A percentile compares a stretch with the other conserved stretches of the same genome.
Conservation (phyloP, 2,797 vertebrate genomes). For the Mus spretus region DNA sequence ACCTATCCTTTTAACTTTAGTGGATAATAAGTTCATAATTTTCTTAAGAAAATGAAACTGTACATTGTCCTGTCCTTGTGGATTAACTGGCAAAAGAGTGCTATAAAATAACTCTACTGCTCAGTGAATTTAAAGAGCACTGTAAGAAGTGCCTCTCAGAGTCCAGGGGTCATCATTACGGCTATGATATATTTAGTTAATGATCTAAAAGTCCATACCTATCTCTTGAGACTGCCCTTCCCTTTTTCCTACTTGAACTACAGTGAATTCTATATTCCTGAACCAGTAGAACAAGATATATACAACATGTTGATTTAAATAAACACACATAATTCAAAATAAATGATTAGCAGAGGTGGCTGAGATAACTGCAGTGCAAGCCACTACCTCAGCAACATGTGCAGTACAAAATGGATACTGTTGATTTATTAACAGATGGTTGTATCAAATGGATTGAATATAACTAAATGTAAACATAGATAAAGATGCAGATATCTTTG, state of each 20-base stretch:
- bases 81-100: slow-evolving; percentile 61
- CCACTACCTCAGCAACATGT: slow-evolving; percentile 52
- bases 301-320: slow-evolving; percentile 68
- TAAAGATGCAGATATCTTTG: slow-evolving; percentile 63
- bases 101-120: slow-evolving; percentile 65
- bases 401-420: slow-evolving; percentile 73
- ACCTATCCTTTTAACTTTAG: slow-evolving; percentile 1
- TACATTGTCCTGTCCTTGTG: background rate
- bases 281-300: slow-evolving; percentile 80
- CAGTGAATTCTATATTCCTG: slow-evolving; percentile 75
- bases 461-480: slow-evolving; percentile 23
- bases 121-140: slow-evolving; percentile 53
- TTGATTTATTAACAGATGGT: slow-evolving; percentile 63
- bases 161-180: background rate
- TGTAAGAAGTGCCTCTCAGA: slow-evolving; percentile 59
- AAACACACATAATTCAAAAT: slow-evolving; percentile 85
- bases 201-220: slow-evolving; percentile 9
- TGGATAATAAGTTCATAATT: slow-evolving; percentile 69
- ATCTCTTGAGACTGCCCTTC: slow-evolving; percentile 60
- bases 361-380: slow-evolving; percentile 34
- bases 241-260: slow-evolving; percentile 58
- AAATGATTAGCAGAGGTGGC: slow-evolving; percentile 72
- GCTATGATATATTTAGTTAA: slow-evolving; percentile 57
- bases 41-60: slow-evolving; percentile 59
- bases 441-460: slow-evolving; percentile 69